Percentiles rank a stretch among this genome's conserved stretches.
Evolutionary conservation across 2,888 invertebrate genomes (phyloP).

Genomic region (Microdon myrmicae): DNA sequence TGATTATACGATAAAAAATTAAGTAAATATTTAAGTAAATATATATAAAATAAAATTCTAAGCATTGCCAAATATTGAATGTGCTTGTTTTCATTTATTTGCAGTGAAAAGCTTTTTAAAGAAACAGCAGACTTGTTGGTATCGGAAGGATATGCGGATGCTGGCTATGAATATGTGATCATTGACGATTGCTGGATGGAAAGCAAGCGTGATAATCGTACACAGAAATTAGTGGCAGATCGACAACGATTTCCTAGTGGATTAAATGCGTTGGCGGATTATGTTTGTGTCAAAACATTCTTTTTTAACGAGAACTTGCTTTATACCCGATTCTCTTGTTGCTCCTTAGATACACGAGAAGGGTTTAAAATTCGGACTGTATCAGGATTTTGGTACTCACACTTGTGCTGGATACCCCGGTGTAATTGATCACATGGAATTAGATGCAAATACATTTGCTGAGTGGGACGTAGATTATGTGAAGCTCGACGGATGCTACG

Average conservation of each 20-base stretch:
- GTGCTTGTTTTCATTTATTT: constrained; percentile 4
- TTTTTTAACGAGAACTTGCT: neutral
- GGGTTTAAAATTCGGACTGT: constrained; percentile 82
- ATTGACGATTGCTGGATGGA: constrained; percentile 84
- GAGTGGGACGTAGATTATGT: constrained; percentile 84
- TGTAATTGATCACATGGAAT: constrained; percentile 72
- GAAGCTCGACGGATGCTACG: constrained; percentile 83
- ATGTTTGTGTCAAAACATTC: constrained; percentile 69
- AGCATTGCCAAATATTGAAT: neutral
- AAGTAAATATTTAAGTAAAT: no score
- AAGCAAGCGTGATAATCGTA: constrained; percentile 69
- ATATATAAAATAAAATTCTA: no score
- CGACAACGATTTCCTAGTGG: constrained; percentile 77
- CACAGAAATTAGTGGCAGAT: constrained; percentile 74
- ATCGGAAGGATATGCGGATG: constrained; percentile 75
- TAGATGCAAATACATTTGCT: constrained; percentile 79
- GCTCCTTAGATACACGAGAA: constrained; percentile 72
- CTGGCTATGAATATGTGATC: constrained; percentile 79
- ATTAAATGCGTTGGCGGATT: constrained; percentile 76
- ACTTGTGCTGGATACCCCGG: constrained; percentile 85
- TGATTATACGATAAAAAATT: no score
- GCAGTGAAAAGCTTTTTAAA: constrained; percentile 73
- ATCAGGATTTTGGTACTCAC: constrained; percentile 80
- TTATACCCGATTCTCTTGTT: neutral
- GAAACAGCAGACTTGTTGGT: constrained; percentile 73